A percentile compares a stretch with the other conserved stretches of the same genome.
These are phyloP conservation scores for Amphipoea oculea DNA, from an alignment of 2,888 invertebrate genomes.

Conservation along the genomic window DNA sequence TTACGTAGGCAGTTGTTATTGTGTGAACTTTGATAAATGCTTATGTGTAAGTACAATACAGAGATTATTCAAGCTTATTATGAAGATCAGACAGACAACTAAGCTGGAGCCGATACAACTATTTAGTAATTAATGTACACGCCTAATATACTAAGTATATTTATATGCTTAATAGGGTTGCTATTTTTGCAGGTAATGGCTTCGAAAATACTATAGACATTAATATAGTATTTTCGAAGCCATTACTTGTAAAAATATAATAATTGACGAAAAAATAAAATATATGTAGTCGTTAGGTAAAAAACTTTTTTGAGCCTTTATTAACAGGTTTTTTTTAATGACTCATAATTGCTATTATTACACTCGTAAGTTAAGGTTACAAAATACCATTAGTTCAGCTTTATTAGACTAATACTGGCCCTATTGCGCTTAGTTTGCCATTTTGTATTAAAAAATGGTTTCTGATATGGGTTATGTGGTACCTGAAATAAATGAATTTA, in stretches of 20 bases:
- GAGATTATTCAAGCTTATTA: background rate
- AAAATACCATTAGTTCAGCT: too few species aligned
- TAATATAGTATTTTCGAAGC: too few species aligned
- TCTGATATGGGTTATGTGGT: too few species aligned
- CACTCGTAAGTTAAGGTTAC: too few species aligned
- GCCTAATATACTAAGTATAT: background rate
- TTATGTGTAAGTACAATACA: background rate
- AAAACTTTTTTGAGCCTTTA: background rate
- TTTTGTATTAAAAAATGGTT: too few species aligned
- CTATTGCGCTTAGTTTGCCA: too few species aligned
- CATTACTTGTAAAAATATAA: background rate
- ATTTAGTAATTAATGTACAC: background rate
- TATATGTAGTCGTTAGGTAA: background rate
- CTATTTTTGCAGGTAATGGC: too few species aligned
- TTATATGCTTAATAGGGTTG: background rate
- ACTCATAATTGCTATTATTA: too few species aligned
- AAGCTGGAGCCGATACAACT: background rate
- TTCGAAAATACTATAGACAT: too few species aligned
- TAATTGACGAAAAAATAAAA: background rate
- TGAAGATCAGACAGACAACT: background rate
- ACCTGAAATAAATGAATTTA: too few species aligned
- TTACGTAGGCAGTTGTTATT: constrained; percentile 10
- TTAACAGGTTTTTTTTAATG: background rate
- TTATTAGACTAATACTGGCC: too few species aligned
- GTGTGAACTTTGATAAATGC: background rate